phyloP scores from a whole-genome alignment of 2,797 vertebrate genomes.

The Hephaestus fuliginosus region DNA sequence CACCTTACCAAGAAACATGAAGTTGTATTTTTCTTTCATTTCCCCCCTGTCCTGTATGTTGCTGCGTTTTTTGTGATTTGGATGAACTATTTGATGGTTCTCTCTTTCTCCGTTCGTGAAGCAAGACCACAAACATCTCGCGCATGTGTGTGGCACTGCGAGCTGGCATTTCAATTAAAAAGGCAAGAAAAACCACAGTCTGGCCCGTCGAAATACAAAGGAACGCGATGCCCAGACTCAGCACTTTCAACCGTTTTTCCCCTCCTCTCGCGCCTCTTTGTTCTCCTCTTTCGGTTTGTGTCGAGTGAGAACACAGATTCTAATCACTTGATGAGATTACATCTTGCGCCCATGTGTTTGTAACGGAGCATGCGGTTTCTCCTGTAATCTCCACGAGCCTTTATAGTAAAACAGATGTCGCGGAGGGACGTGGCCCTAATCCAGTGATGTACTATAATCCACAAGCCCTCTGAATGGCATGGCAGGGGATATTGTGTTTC shows the following conservation, averaged over 20 bases:
- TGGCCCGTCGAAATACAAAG: conserved; percentile 19
- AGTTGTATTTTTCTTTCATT: too few relatives aligned
- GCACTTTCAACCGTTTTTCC: conserved; percentile 29
- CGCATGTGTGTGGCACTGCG: neutral
- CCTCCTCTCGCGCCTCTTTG: conserved; percentile 46
- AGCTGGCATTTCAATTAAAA: conserved; percentile 53
- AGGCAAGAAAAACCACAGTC: conserved; percentile 37
- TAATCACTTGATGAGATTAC: conserved; percentile 85
- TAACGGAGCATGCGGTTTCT: conserved; percentile 72
- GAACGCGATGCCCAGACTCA: conserved; percentile 34
- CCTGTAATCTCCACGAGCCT: conserved; percentile 72
- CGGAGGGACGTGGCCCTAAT: conserved; percentile 76
- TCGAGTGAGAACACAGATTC: conserved; percentile 59
- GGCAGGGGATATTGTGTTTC: conserved; percentile 61
- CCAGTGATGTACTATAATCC: conserved; percentile 75
- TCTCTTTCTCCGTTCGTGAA: neutral
- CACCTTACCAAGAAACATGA: too few relatives aligned
- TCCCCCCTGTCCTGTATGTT: too few relatives aligned
- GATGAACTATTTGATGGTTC: neutral
- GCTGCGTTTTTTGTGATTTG: neutral
- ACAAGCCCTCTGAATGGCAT: conserved; percentile 58
- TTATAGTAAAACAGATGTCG: conserved; percentile 76
- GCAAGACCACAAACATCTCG: conserved; percentile 1
- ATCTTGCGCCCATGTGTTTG: conserved; percentile 75
- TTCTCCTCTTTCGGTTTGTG: conserved; percentile 51